Evolutionary conservation across 2,797 vertebrate species (phyloP), one percentile per base, ranked within the genome.

Genomic region (Amblyopsis hoosieri): DNA sequence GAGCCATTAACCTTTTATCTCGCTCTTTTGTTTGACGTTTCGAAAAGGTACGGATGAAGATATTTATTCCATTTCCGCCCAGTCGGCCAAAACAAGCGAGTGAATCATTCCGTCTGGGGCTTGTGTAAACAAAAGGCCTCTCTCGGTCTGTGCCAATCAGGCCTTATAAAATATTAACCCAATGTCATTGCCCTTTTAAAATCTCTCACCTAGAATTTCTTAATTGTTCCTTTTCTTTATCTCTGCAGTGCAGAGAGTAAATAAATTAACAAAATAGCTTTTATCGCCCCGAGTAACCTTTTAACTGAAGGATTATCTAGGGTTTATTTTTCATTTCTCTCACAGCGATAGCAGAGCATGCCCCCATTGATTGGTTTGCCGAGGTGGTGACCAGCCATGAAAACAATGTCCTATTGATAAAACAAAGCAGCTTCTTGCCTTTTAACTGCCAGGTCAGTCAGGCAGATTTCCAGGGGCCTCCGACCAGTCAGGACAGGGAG

Each of bases 221-320:
- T 99, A 98, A 99, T 99, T 99, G 96, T 99, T 97, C 95, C 90
- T 93, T 95, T 94, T 95, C 95, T 97, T 99, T 99, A 99, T 99
- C 97, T 97, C 95, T 90, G 93, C 91, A 85, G 91, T 93, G 94
- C 97, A 98, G 96, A 96, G 95, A 97, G 97, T 98, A 99, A 99
- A 99, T 98, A 99, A 98, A 99, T 99, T 99, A 98, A 98, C 96
- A 98, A 97, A 99, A 98, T 97, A 98, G 96, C 97, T 98, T 98
- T 98, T 98, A 98, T 98, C 96, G 87, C 94, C 93, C 94, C 89
- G 95, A 95, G 96, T 99, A 98, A 99, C 97, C 97, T 99, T 99
- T 98, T 98, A 99, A 98, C 96, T 95, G 94, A 94, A 93, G 95
- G 96, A 99, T 99, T 98, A 98, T 98, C 96, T 95, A 91, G 93